A percentile compares a stretch with the other conserved stretches of the same genome.
Conservation (phyloP, 2,113 vertebrate genomes). For the Hucho hucho region DNA sequence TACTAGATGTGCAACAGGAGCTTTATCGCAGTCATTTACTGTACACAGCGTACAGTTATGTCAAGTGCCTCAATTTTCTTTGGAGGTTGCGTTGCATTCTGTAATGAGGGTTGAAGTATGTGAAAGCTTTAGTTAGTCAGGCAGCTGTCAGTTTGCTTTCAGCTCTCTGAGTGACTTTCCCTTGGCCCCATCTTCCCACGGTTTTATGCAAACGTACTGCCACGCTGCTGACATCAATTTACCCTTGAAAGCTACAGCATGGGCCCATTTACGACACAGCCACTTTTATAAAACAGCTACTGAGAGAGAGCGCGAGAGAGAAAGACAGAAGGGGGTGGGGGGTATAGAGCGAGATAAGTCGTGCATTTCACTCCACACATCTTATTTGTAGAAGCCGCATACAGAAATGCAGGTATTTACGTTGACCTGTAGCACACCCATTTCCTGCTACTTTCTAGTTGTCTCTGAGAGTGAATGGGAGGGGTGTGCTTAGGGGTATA, state of each 20-base stretch:
- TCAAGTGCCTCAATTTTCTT: too few species aligned
- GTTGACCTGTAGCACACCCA: too few species aligned
- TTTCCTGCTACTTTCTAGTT: background rate
- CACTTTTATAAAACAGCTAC: background rate
- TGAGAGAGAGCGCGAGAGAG: background rate
- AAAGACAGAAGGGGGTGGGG: background rate
- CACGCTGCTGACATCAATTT: conserved; percentile 71
- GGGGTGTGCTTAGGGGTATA: background rate
- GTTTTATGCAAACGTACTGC: conserved; percentile 64
- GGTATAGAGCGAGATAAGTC: too few species aligned
- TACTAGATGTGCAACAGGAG: too few species aligned
- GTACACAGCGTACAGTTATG: too few species aligned
- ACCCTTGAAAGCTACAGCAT: conserved; percentile 55
- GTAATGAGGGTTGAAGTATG: conserved; percentile 34
- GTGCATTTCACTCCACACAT: too few species aligned
- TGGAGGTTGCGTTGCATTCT: too few species aligned
- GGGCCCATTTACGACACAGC: conserved; percentile 30
- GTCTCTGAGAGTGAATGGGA: too few species aligned
- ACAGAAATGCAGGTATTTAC: too few species aligned
- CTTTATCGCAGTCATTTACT: too few species aligned
- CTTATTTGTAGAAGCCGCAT: too few species aligned
- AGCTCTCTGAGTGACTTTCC: conserved; percentile 40
- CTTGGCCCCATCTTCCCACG: conserved; percentile 45
- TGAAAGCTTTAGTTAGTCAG: conserved; percentile 39
- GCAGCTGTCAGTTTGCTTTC: conserved; percentile 54